Base-by-base conservation (phyloP, 2,797 vertebrate genomes). In the Pogoniulus pusillus region DNA sequence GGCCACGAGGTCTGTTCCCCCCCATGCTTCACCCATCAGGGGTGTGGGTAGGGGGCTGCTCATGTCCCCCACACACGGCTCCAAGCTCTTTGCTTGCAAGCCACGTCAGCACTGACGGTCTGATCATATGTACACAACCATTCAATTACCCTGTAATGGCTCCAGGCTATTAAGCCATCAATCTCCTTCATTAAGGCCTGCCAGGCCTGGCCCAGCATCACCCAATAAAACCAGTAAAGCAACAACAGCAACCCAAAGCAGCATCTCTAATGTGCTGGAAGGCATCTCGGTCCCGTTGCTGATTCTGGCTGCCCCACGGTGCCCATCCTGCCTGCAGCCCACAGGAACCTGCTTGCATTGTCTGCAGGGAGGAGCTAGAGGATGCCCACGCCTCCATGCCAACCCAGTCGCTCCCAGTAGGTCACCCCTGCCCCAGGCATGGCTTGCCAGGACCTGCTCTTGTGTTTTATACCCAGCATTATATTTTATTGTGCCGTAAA, bases 401-500 rank as follows among this genome's bases (percentile, higher is more conserved):
- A 81, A 9, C 15, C 51, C 63, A 54, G 53, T 17, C 29, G 53
- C 53, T 54, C 53, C 16, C 53, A 54, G 53, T 16, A 54, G 47
- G 47, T 58, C 8, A 1, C 14, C 37, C 54, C 37, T 30, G 29
- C 35, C 53, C n/a, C 2, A 1, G 32, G 32, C 58, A 49, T 20
- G 0, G 76, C 87, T 30, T 32, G 2, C 71, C 30, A 30, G 85
- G 95, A 37, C 89, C 85, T 17, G 71, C 90, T 90, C 75, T 49
- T 10, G 2, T n/a, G 6, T 79, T 96, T 96, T 94, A 93, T 77
- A 35, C 91, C 93, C 65, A 75, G 71, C 94, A 89, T 96, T 91
- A 93, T 87, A 89, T 94, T 96, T 96, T 93, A 96, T 90, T 78
- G 94, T 77, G 77, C 3, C 19, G 93, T 95, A 95, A 95, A 95